phyloP scores from a whole-genome alignment of 1,140 invertebrate genomes.

The Neodiprion pinetum region DNA sequence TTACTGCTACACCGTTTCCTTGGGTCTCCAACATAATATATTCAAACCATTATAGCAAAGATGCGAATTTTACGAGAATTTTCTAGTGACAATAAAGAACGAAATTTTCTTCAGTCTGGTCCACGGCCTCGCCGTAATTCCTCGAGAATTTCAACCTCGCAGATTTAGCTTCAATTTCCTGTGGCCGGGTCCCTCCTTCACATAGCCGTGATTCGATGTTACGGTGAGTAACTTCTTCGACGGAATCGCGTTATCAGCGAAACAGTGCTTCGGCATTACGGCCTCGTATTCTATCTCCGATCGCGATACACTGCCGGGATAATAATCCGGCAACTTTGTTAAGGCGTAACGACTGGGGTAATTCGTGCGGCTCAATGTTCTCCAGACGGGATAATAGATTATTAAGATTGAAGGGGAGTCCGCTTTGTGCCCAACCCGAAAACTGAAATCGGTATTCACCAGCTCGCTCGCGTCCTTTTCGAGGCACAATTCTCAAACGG shows the following conservation, averaged over 20 bases:
- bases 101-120: too few species aligned
- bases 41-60: too few species aligned
- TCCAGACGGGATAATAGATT: conserved; percentile 38
- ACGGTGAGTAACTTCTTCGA: conserved; percentile 30
- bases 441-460: too few species aligned
- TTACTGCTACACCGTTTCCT: too few species aligned
- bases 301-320: not conserved
- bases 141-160: too few species aligned
- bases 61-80: too few species aligned
- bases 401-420: conserved; percentile 37
- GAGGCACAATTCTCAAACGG: not conserved
- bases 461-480: too few species aligned
- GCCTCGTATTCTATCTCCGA: conserved; percentile 37
- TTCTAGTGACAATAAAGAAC: too few species aligned
- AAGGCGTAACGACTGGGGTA: conserved; percentile 21
- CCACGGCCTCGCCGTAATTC: too few species aligned
- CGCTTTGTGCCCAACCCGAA: not conserved
- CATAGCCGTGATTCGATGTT: not conserved
- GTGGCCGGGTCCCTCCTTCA: too few species aligned
- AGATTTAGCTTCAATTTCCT: too few species aligned
- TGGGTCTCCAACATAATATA: too few species aligned
- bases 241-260: conserved; percentile 42
- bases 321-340: not conserved
- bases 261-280: conserved; percentile 30
- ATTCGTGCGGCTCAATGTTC: conserved; percentile 35